phyloP scores from a whole-genome alignment of 1,140 invertebrate species.

The Leptinotarsa undecemlineata region DNA sequence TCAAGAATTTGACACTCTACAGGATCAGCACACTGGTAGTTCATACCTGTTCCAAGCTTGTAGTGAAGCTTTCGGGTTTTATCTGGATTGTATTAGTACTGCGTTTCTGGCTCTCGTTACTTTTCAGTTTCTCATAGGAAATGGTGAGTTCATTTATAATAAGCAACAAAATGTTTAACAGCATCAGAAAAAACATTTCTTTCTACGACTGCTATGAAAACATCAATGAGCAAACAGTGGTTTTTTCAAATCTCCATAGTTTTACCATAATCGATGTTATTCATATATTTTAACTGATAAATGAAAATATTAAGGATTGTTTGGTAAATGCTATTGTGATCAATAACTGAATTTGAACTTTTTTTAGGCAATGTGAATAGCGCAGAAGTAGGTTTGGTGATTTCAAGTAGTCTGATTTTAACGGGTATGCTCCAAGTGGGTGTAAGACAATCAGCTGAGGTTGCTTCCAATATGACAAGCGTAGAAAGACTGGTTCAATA shows the following conservation, averaged over 20 bases:
- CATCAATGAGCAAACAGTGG: too few species aligned
- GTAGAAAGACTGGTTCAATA: conserved; percentile 84
- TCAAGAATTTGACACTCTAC: conserved; percentile 67
- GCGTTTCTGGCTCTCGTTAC: conserved; percentile 72
- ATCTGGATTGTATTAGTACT: conserved; percentile 71
- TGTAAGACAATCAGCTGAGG: conserved; percentile 74
- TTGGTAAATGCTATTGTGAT: too few species aligned
- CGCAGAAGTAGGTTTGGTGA: conserved; percentile 77
- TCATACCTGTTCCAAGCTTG: conserved; percentile 78
- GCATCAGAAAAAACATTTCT: too few species aligned
- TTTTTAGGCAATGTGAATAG: conserved; percentile 53
- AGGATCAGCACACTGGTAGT: conserved; percentile 72
- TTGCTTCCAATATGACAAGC: conserved; percentile 74
- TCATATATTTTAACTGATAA: too few species aligned
- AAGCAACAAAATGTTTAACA: too few species aligned
- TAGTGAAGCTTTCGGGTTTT: conserved; percentile 80
- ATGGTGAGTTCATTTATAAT: conserved; percentile 27
- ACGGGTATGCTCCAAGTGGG: conserved; percentile 84
- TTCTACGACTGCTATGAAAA: too few species aligned
- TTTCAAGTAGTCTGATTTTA: conserved; percentile 80
- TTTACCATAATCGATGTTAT: too few species aligned
- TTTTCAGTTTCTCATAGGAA: conserved; percentile 62
- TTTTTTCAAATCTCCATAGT: too few species aligned
- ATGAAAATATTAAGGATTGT: too few species aligned
- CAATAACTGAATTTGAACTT: too few species aligned